Evolutionary conservation across 2,797 vertebrate genomes (phyloP), one percentile per base, ranked within the genome.

Genomic region (Urocyon cinereoargenteus): DNA sequence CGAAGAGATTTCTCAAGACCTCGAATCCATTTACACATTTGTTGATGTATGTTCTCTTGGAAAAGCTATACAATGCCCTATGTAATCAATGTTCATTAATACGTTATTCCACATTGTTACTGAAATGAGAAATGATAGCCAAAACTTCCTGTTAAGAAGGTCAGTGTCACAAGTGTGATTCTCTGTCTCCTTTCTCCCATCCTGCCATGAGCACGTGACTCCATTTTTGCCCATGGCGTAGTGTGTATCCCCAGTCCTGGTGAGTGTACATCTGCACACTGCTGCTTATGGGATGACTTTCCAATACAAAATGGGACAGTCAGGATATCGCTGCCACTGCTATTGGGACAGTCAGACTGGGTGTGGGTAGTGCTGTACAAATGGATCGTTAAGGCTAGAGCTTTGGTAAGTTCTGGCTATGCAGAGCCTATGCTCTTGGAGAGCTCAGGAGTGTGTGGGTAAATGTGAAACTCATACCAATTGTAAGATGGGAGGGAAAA

Each of bases 261-360:
- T 2, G 3, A 70, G 18, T 36, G 12, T 18, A 3, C 2, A 0
- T 86, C 31, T 68, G 26, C 5, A 4, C 16, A 7, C 18, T 57
- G 19, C 26, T 86, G 10, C 36, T 24, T 18, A 7, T 0, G 3
- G 49, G 45, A 36, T 45, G 36, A n/a, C 64, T 66, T 68, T 24
- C 59, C 18, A 1, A 22, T 61, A 51, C 4, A 77, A n/a, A 14
- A 1, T 19, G 19, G 26, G 13, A 1, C 24, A 49, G n/a, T 21
- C 19, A 61, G n/a, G 36, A 49, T 10, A 1, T 24, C 59, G 49
- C 45, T 16, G 10, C 40, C 34, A 7, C 5, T 3, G 1, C n/a
- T n/a, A 21, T 7, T 11, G 59, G 55, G 15, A 53, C 78, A 75
- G 10, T 26, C 57, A 40, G 31, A 24, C 83, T 64, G 21, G 26